Evolutionary conservation across 1,140 invertebrate species (phyloP).

Genomic region (Orchesella cincta): DNA sequence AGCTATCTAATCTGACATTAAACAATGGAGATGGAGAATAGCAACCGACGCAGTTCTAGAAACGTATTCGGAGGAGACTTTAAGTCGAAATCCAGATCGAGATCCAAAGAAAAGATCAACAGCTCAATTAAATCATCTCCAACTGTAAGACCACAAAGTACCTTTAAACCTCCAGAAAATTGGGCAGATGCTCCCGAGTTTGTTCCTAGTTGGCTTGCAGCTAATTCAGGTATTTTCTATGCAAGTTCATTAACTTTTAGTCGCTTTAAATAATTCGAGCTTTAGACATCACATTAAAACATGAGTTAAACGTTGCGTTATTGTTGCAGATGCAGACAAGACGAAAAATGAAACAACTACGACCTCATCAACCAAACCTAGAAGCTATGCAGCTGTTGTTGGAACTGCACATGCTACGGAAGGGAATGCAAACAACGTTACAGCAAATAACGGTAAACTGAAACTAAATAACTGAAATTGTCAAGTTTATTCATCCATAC

Average conservation of each 20-base stretch:
- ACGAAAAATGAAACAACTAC: too few relatives aligned
- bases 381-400: slow-evolving; percentile 17
- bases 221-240: not conserved
- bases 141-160: not conserved
- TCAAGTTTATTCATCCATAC: not conserved
- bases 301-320: too few relatives aligned
- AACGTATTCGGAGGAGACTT: not conserved
- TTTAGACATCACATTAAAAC: too few relatives aligned
- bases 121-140: not conserved
- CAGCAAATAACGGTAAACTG: not conserved
- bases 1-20: too few relatives aligned
- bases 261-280: too few relatives aligned
- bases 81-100: not conserved
- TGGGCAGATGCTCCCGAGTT: slow-evolving; percentile 72
- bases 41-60: not conserved
- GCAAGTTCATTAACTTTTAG: not conserved
- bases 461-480: not conserved
- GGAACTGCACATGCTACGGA: not conserved
- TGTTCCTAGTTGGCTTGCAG: slow-evolving; percentile 58
- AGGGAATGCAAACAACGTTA: not conserved
- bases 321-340: too few relatives aligned
- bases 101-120: slow-evolving; percentile 3
- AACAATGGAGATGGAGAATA: not conserved
- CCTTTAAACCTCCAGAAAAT: slow-evolving; percentile 52
- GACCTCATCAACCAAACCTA: not conserved